Evolutionary conservation across 2,113 vertebrate species (phyloP).

Genomic region (Vidua macroura): DNA sequence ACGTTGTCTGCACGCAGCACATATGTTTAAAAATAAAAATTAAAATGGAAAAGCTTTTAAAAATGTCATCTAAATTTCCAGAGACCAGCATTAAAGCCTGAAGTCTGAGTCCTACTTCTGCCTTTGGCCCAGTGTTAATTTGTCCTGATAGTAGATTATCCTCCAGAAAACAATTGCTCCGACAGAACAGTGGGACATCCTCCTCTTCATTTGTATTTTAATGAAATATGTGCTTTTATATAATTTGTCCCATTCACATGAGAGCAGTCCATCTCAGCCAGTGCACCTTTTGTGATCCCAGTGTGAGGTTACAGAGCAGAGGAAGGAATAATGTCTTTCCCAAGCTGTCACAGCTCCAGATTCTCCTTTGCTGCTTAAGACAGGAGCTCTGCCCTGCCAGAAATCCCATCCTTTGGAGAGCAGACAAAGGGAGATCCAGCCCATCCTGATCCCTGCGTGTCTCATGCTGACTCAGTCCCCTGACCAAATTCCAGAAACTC

Average conservation of each 20-base stretch:
- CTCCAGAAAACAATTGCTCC: neutral
- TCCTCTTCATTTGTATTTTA: neutral
- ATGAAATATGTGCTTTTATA: neutral
- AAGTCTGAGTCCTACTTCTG: neutral
- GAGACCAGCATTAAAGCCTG: neutral
- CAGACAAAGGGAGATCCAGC: neutral
- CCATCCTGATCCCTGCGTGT: neutral
- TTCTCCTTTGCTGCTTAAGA: neutral
- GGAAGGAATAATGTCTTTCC: neutral
- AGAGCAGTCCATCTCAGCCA: neutral
- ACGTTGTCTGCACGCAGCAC: neutral
- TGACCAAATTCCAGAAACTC: neutral
- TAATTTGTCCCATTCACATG: neutral
- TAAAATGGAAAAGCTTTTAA: neutral
- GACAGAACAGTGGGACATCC: neutral
- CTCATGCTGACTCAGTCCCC: neutral
- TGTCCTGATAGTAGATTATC: neutral
- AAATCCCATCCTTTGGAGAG: neutral
- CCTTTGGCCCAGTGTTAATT: neutral
- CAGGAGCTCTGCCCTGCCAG: neutral
- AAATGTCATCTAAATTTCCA: neutral
- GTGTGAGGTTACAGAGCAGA: neutral
- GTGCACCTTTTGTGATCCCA: neutral
- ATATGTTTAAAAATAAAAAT: conserved; percentile 37
- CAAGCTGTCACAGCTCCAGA: accelerated